These are phyloP conservation scores for Nasonia longicornis DNA, from an alignment of 1,140 invertebrate species.

Conservation along the genomic window DNA sequence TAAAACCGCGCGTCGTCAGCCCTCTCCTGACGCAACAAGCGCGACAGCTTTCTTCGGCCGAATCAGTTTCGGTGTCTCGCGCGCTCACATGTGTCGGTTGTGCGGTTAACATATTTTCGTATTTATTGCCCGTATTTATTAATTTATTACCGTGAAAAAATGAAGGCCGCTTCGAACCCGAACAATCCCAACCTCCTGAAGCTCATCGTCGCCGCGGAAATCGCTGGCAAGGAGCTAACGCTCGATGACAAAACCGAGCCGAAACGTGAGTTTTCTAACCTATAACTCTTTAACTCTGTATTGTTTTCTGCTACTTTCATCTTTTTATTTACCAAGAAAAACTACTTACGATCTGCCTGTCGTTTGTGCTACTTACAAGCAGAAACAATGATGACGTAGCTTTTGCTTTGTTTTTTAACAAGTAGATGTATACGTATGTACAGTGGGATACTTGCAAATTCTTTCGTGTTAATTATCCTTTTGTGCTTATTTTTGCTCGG, in stretches of 20 bases:
- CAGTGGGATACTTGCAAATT: too few species aligned
- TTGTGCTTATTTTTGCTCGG: background rate
- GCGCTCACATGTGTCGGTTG: constrained; percentile 48
- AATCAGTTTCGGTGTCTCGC: background rate
- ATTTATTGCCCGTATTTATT: constrained; percentile 65
- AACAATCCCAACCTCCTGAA: constrained; percentile 81
- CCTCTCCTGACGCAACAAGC: background rate
- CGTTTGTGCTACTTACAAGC: background rate
- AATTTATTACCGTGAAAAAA: constrained; percentile 62
- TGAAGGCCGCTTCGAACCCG: constrained; percentile 78
- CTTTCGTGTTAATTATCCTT: background rate
- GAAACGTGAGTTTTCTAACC: constrained; percentile 51
- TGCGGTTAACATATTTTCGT: constrained; percentile 60
- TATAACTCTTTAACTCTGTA: constrained; percentile 1
- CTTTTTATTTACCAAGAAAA: background rate
- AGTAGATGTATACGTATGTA: too few species aligned
- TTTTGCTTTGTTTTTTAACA: too few species aligned
- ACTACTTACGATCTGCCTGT: background rate
- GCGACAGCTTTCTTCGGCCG: background rate
- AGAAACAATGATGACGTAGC: too few species aligned
- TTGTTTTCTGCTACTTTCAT: constrained; percentile 20
- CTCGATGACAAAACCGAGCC: constrained; percentile 31
- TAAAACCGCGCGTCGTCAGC: background rate
- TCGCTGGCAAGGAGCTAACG: constrained; percentile 58
- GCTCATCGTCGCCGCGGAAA: constrained; percentile 75